phyloP scores from a whole-genome alignment of 2,113 vertebrate species.

The Glaucomys volans region DNA sequence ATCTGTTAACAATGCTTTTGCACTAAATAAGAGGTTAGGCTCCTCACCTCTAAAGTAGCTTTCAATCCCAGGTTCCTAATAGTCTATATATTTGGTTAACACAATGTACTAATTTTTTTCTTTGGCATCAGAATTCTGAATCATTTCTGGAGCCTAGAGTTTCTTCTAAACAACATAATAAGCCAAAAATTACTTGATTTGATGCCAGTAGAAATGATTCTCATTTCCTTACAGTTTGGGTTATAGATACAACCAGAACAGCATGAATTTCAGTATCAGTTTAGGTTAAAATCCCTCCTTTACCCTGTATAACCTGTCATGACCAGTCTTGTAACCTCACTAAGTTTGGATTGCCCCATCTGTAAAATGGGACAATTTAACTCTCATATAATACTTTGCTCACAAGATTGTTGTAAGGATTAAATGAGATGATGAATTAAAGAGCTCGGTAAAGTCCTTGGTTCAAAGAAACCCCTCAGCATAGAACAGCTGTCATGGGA shows the following conservation, averaged over 20 bases:
- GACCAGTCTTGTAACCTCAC: background rate
- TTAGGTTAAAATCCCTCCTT: background rate
- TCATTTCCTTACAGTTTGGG: background rate
- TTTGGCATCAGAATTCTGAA: conserved; percentile 5
- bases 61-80: conserved; percentile 43
- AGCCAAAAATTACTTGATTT: background rate
- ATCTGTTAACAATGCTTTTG: conserved; percentile 31
- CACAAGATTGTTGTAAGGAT: background rate
- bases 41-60: conserved; percentile 26
- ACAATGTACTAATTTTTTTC: background rate
- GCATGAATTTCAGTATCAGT: background rate
- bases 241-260: background rate
- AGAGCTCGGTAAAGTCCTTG: background rate
- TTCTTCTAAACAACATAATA: conserved; percentile 15
- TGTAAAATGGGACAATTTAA: background rate
- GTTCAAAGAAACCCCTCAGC: background rate
- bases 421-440: background rate
- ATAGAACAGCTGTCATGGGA: background rate
- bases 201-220: background rate
- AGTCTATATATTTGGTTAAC: background rate
- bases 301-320: background rate
- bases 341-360: background rate
- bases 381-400: background rate
- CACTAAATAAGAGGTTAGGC: background rate
- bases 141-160: background rate